Conservation (phyloP, 2,888 invertebrate genomes). For the Drosophila meridiana region DNA sequence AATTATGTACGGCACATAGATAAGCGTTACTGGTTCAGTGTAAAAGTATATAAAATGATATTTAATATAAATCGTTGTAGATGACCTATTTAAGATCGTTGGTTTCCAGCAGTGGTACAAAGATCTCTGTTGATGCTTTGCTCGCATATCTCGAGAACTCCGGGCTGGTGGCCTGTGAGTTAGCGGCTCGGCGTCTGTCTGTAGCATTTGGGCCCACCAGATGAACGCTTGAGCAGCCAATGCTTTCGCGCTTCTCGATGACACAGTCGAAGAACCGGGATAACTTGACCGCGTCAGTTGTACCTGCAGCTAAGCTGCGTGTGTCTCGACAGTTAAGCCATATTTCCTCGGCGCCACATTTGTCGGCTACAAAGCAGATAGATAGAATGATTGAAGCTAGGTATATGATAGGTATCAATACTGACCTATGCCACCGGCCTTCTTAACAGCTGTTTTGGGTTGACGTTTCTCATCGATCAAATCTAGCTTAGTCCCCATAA, state of each 20-base stretch:
- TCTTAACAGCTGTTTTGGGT: constrained; percentile 79
- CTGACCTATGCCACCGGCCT: constrained; percentile 83
- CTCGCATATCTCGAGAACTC: constrained; percentile 32
- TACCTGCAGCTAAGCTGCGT: constrained; percentile 96
- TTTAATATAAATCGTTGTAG: background rate
- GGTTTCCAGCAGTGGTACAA: constrained; percentile 61
- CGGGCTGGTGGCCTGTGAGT: constrained; percentile 27
- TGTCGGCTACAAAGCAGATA: constrained; percentile 88
- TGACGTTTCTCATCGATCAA: constrained; percentile 91
- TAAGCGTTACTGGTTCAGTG: background rate
- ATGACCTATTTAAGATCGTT: constrained; percentile 54
- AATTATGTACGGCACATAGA: constrained; percentile 18
- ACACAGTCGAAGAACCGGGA: constrained; percentile 97
- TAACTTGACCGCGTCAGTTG: constrained; percentile 96
- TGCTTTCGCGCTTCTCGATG: constrained; percentile 82
- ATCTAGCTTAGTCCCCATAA: constrained; percentile 97
- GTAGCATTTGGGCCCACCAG: constrained; percentile 16
- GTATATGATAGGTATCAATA: background rate
- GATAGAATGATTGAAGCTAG: too few relatives aligned
- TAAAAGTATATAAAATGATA: constrained; percentile 15
- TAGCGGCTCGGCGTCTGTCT: constrained; percentile 54
- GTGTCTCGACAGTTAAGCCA: constrained; percentile 91
- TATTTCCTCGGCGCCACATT: constrained; percentile 97
- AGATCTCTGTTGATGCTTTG: constrained; percentile 16
- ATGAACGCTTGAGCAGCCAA: constrained; percentile 15